Percentiles rank a stretch among this genome's conserved stretches.
phyloP scores from a whole-genome alignment of 2,888 invertebrate species.

The Aphrophora alni region DNA sequence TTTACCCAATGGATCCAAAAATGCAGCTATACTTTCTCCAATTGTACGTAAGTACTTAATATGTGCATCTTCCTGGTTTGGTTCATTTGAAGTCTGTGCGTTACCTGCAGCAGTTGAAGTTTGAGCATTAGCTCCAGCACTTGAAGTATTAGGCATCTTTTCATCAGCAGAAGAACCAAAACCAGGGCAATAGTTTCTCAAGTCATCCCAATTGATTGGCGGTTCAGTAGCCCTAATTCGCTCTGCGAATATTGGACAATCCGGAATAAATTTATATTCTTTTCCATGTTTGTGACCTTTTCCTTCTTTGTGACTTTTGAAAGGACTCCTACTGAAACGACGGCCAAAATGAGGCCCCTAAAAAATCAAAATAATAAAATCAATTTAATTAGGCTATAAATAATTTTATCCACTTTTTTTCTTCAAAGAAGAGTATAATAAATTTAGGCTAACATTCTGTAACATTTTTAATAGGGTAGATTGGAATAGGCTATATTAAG shows the following conservation, averaged over 20 bases:
- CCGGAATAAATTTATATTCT: background rate
- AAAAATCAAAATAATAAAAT: too few species aligned
- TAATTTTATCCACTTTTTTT: too few species aligned
- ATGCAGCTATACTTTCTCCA: slow-evolving; percentile 20
- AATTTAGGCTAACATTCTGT: too few species aligned
- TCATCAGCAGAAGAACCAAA: background rate
- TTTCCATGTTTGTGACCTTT: background rate
- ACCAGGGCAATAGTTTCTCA: too few species aligned
- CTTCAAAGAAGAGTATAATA: too few species aligned
- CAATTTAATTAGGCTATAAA: too few species aligned
- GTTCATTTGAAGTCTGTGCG: background rate
- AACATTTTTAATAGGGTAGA: too few species aligned
- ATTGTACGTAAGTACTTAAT: slow-evolving; percentile 4
- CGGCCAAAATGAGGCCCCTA: background rate
- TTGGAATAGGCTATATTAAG: too few species aligned
- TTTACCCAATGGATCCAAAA: slow-evolving; percentile 32
- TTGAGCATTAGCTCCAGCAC: background rate
- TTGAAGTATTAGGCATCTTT: background rate
- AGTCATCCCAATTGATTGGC: background rate
- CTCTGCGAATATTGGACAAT: background rate
- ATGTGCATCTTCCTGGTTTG: background rate
- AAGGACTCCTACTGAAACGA: background rate
- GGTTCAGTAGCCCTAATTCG: background rate
- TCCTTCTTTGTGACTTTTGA: background rate
- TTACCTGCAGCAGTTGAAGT: background rate